Base-by-base conservation (phyloP, 2,888 invertebrate genomes). In the Dione juno region DNA sequence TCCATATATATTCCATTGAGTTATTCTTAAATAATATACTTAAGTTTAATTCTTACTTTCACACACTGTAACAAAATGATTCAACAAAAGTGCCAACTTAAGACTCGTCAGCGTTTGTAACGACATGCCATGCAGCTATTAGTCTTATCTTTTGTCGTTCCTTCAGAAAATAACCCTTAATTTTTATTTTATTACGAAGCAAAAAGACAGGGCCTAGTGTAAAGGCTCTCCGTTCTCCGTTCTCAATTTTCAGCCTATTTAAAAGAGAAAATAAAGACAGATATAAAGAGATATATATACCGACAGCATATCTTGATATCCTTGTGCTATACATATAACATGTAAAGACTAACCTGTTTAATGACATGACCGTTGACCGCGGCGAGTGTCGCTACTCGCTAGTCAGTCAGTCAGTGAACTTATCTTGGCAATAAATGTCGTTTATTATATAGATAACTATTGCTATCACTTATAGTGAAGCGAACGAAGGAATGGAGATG, bases 341-440 rank as follows among this genome's bases (percentile, higher is more conserved):
- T 58, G 19, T 59, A n/a, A 21, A 28, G 14, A 43, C 6, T 9
- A 58, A 58, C 19, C 58, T 58, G 43, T n/a, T 43, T 43, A 54
- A 37, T 11, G 1, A 54, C 28, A 21, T 43, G 59, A 21, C 43
- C 28, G 59, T 41, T 61, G 59, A 28, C 43, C 43, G 43, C 14
- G 1, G 58, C 28, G 21, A 58, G 59, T n/a, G 41, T 43, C 11
- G 8, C 10, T 19, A 7, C 7, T 28, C 28, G 28, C 3, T 28
- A 28, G 28, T 28, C 3, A 3, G 3, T 1, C n/a, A 59, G 14
- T 10, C 11, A 21, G 59, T 61, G 59, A 45, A 14, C 28, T 61
- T 61, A 61, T 45, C 59, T 61, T n/a, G 21, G 61, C 28, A 45
- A 61, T 35, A 45, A 61, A 61, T 61, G 14, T 40, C 11, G 10